Evolutionary conservation across 2,113 vertebrate genomes (phyloP).

Genomic region (Phoenicopterus ruber): DNA sequence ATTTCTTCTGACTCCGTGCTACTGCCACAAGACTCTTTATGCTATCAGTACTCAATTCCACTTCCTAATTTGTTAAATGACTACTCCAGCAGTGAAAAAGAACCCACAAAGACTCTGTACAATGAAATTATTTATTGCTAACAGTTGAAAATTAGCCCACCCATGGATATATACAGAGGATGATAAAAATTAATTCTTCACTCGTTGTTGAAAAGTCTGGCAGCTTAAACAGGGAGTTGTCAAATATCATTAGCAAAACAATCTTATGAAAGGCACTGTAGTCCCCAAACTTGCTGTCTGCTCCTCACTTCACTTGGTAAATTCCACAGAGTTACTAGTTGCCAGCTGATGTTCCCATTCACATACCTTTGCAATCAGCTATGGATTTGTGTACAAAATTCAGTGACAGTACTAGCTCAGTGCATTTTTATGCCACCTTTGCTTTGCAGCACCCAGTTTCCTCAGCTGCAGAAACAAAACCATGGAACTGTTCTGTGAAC

Average conservation of each 20-base stretch:
- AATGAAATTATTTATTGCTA: conserved; percentile 14
- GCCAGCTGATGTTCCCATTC: not conserved
- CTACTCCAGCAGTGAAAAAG: not conserved
- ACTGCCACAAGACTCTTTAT: not conserved
- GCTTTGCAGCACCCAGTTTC: not conserved
- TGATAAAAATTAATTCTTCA: not conserved
- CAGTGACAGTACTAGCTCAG: not conserved
- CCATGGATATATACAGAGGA: not conserved
- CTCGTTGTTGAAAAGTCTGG: not conserved
- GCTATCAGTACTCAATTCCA: not conserved
- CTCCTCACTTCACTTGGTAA: not conserved
- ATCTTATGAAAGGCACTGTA: not conserved
- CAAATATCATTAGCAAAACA: not conserved
- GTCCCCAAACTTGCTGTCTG: not conserved
- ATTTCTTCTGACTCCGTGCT: not conserved
- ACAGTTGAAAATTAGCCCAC: conserved; percentile 15
- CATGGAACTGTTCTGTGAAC: not conserved
- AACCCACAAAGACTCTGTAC: not conserved
- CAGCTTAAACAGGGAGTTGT: not conserved
- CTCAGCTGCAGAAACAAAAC: not conserved
- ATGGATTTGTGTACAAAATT: not conserved
- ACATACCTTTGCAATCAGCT: not conserved
- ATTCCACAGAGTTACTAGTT: not conserved
- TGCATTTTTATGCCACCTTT: not conserved
- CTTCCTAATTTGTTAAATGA: not conserved